A percentile compares a stretch with the other conserved stretches of the same genome.
Conservation (phyloP, 2,888 invertebrate genomes). For the Mycalesis mineus region DNA sequence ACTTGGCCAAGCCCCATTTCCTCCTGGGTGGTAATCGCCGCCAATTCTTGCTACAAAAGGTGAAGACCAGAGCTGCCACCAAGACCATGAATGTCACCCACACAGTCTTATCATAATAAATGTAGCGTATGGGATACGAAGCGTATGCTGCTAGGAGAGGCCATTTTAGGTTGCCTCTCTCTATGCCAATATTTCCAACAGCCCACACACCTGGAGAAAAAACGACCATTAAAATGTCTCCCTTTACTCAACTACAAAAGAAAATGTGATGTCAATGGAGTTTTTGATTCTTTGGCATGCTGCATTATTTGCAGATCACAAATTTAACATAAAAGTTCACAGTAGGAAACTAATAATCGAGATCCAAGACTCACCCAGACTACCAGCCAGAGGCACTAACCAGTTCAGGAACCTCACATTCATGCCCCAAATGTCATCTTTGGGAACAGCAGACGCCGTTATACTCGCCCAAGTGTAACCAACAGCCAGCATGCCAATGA, state of each 20-base stretch:
- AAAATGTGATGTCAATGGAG: too few relatives aligned
- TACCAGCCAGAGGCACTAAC: constrained; percentile 84
- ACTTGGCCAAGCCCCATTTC: constrained; percentile 54
- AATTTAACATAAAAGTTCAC: too few relatives aligned
- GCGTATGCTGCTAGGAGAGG: constrained; percentile 83
- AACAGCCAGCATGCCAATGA: constrained; percentile 86
- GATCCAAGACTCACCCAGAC: constrained; percentile 79
- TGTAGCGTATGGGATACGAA: constrained; percentile 83
- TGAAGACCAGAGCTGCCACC: constrained; percentile 83
- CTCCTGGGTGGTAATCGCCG: constrained; percentile 80
- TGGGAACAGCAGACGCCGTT: constrained; percentile 85
- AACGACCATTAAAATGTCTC: too few relatives aligned
- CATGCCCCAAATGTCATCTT: constrained; percentile 83
- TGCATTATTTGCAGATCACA: too few relatives aligned
- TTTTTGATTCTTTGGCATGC: too few relatives aligned
- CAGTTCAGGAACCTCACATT: constrained; percentile 85
- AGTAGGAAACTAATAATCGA: too few relatives aligned
- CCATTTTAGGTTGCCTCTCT: constrained; percentile 84
- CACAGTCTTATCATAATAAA: constrained; percentile 84
- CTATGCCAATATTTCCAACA: constrained; percentile 93
- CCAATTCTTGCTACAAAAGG: constrained; percentile 88
- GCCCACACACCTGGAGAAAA: constrained; percentile 87
- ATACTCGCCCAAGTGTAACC: constrained; percentile 90
- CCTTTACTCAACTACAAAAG: too few relatives aligned
- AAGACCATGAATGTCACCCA: constrained; percentile 84